A percentile compares a stretch with the other conserved stretches of the same genome.
Evolutionary conservation across 1,140 invertebrate genomes (phyloP).

Genomic region (Caenorhabditis briggsae): DNA sequence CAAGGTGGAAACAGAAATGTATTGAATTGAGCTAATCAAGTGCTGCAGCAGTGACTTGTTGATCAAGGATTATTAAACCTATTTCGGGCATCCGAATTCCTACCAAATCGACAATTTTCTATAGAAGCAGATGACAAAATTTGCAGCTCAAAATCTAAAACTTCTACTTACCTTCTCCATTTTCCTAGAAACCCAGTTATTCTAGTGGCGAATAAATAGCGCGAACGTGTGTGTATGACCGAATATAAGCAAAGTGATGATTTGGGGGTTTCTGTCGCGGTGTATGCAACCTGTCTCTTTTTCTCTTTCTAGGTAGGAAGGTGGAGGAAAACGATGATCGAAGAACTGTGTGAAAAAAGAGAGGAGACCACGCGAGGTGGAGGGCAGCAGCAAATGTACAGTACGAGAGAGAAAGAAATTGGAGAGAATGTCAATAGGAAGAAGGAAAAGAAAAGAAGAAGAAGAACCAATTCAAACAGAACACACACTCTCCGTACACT

Average conservation of each 20-base stretch:
- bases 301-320: too few relatives aligned
- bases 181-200: not conserved
- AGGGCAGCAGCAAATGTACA: not conserved
- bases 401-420: not conserved
- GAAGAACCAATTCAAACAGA: conserved; percentile 32
- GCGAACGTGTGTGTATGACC: not conserved
- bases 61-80: too few relatives aligned
- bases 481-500: not conserved
- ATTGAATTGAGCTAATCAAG: too few relatives aligned
- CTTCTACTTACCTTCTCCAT: not conserved
- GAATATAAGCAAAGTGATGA: not conserved
- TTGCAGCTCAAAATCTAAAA: too few relatives aligned
- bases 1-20: too few relatives aligned
- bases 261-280: not conserved
- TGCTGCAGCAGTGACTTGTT: too few relatives aligned
- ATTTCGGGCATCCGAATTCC: too few relatives aligned
- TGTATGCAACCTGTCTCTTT: conserved; percentile 8
- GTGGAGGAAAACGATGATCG: conserved; percentile 10
- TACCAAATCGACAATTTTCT: too few relatives aligned
- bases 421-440: conserved; percentile 45
- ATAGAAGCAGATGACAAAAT: too few relatives aligned
- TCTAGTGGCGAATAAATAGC: not conserved
- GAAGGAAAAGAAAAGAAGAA: not conserved
- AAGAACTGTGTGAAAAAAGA: conserved; percentile 31
- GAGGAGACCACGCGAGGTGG: not conserved